These are phyloP conservation scores for Rhamnusium bicolor DNA, from an alignment of 2,888 invertebrate species.

Conservation along the genomic window DNA sequence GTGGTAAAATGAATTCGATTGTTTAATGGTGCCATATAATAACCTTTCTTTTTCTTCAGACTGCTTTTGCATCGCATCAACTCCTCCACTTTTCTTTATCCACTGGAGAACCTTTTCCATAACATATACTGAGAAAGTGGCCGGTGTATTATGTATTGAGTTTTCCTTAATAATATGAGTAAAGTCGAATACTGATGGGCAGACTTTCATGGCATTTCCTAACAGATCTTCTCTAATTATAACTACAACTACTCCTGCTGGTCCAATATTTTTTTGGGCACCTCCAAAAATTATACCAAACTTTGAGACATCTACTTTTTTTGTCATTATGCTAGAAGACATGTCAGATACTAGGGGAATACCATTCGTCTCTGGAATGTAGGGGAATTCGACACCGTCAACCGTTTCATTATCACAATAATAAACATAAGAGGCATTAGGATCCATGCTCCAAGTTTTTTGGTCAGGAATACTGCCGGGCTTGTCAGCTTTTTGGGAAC, in stretches of 20 bases:
- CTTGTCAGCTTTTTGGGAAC: conserved; percentile 80
- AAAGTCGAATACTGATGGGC: conserved; percentile 92
- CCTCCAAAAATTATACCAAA: conserved; percentile 96
- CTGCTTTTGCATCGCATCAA: conserved; percentile 84
- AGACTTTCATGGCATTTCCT: conserved; percentile 82
- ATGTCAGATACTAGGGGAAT: conserved; percentile 96
- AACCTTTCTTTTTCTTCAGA: conserved; percentile 81
- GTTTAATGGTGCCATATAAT: conserved; percentile 87
- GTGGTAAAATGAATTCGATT: conserved; percentile 89
- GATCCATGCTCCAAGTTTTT: conserved; percentile 86
- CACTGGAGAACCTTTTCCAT: conserved; percentile 94
- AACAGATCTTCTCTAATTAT: conserved; percentile 94
- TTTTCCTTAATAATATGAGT: conserved; percentile 85
- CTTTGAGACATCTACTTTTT: conserved; percentile 91
- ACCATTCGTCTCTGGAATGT: conserved; percentile 80
- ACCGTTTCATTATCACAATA: conserved; percentile 99
- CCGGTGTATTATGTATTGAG: conserved; percentile 96
- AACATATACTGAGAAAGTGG: conserved; percentile 96
- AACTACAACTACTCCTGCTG: conserved; percentile 92
- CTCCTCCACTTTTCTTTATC: conserved; percentile 90
- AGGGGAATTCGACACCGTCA: conserved; percentile 92
- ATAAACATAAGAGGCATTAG: conserved; percentile 95
- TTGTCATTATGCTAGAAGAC: conserved; percentile 97
- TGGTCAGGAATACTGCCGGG: conserved; percentile 84
- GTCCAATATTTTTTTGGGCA: conserved; percentile 98